phyloP scores from a whole-genome alignment of 1,140 invertebrate genomes.

The Achroia grisella region DNA sequence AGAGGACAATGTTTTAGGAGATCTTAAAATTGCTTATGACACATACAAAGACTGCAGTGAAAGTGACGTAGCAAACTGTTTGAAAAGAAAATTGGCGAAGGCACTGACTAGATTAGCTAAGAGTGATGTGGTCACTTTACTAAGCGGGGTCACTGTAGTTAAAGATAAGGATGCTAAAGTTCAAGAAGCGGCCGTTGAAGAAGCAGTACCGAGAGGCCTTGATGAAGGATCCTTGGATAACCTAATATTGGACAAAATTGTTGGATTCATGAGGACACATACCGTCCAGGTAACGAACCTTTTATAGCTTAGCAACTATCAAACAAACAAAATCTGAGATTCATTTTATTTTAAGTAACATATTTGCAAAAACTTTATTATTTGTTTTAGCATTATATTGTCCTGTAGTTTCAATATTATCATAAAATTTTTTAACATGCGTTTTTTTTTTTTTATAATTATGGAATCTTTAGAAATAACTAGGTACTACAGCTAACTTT shows the following conservation, averaged over 20 bases:
- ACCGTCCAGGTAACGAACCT: conserved; percentile 78
- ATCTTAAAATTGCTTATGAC: conserved; percentile 64
- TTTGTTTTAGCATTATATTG: no score
- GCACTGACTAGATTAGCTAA: conserved; percentile 81
- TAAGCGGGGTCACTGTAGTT: conserved; percentile 83
- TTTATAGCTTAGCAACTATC: no score
- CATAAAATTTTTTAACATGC: no score
- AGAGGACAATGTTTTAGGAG: conserved; percentile 59
- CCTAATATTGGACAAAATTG: conserved; percentile 82
- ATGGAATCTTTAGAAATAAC: no score
- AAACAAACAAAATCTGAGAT: no score
- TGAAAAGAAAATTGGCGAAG: conserved; percentile 84
- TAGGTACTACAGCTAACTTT: no score
- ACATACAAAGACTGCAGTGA: conserved; percentile 84
- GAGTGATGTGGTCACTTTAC: conserved; percentile 75
- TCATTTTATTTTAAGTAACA: no score
- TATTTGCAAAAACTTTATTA: no score
- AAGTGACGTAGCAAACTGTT: conserved; percentile 80
- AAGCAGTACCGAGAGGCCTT: conserved; percentile 79
- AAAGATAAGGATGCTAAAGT: conserved; percentile 71
- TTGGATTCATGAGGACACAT: conserved; percentile 83
- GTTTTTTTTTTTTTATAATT: no score
- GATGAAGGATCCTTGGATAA: conserved; percentile 83
- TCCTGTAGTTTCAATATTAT: no score
- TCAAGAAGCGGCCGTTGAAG: conserved; percentile 55